These are phyloP conservation scores for Athalia cordata DNA, from an alignment of 2,888 invertebrate genomes.

Conservation along the genomic window DNA sequence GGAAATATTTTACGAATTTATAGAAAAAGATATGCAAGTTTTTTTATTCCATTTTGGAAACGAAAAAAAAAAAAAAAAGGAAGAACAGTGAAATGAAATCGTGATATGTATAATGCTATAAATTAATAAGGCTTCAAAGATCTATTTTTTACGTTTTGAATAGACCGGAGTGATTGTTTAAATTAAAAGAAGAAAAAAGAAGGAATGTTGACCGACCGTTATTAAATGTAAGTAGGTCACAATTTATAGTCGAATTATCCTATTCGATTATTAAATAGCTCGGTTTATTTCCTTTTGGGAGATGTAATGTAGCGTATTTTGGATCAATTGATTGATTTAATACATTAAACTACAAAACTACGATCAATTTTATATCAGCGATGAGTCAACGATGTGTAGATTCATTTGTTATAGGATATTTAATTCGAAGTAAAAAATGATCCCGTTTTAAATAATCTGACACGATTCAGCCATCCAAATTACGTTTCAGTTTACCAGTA, in stretches of 20 bases:
- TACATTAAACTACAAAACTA: not conserved
- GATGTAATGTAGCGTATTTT: slow-evolving; percentile 1
- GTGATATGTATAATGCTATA: slow-evolving; percentile 64
- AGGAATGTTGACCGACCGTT: slow-evolving; percentile 6
- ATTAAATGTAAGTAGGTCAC: slow-evolving; percentile 41
- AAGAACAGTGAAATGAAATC: slow-evolving; percentile 53
- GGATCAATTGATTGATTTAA: slow-evolving; percentile 3
- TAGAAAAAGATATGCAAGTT: slow-evolving; percentile 26
- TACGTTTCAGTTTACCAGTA: not conserved
- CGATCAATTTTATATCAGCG: no score
- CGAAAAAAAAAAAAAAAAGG: not conserved
- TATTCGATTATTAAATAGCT: slow-evolving; percentile 24
- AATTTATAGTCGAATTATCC: slow-evolving; percentile 45
- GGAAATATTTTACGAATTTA: slow-evolving; percentile 12
- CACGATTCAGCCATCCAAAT: no score
- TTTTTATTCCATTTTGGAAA: slow-evolving; percentile 18
- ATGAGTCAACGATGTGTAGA: no score
- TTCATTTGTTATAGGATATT: no score
- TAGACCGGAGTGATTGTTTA: slow-evolving; percentile 60
- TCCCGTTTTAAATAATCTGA: no score
- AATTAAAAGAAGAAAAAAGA: not conserved
- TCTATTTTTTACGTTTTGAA: slow-evolving; percentile 67
- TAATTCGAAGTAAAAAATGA: no score
- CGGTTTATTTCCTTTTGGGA: slow-evolving; percentile 9
- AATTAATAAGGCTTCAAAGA: slow-evolving; percentile 59